Evolutionary conservation across 2,797 vertebrate genomes (phyloP).

Genomic region (Sandelia bainsii): DNA sequence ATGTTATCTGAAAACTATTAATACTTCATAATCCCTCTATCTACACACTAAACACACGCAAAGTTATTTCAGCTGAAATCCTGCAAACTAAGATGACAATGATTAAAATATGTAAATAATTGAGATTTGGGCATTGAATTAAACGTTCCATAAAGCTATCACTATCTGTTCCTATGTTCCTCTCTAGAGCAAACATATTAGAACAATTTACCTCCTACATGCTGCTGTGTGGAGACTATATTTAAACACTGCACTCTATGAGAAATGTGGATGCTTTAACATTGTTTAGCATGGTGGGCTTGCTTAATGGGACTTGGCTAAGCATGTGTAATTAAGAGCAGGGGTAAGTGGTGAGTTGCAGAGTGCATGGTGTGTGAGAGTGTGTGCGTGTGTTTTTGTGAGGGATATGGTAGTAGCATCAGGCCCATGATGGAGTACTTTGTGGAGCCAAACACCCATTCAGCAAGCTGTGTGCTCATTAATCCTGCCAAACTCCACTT

Average conservation of each 20-base stretch:
- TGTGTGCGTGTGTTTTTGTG: conserved; percentile 48
- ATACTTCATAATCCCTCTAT: neutral
- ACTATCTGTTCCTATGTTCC: conserved; percentile 32
- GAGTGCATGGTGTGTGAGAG: conserved; percentile 55
- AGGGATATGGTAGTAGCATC: conserved; percentile 83
- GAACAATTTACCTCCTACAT: conserved; percentile 67
- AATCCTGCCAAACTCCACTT: conserved; percentile 99
- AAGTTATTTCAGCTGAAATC: conserved; percentile 12
- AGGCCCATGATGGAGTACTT: conserved; percentile 95
- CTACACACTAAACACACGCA: neutral
- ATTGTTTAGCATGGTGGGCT: conserved; percentile 72
- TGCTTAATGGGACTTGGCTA: conserved; percentile 88
- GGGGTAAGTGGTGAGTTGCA: conserved; percentile 76
- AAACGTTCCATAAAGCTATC: conserved; percentile 9
- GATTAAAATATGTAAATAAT: conserved; percentile 17
- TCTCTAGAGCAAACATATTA: conserved; percentile 56
- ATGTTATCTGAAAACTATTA: conserved; percentile 4
- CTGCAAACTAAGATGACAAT: conserved; percentile 1
- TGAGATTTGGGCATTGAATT: conserved; percentile 2
- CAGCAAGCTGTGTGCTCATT: conserved; percentile 96
- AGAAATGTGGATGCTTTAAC: conserved; percentile 75
- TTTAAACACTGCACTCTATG: conserved; percentile 67
- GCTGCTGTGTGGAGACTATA: conserved; percentile 50
- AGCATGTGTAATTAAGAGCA: conserved; percentile 84
- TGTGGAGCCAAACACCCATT: conserved; percentile 94